Evolutionary conservation across 2,113 vertebrate genomes (phyloP), one percentile per base, ranked within the genome.

Genomic region (Stegastes partitus): DNA sequence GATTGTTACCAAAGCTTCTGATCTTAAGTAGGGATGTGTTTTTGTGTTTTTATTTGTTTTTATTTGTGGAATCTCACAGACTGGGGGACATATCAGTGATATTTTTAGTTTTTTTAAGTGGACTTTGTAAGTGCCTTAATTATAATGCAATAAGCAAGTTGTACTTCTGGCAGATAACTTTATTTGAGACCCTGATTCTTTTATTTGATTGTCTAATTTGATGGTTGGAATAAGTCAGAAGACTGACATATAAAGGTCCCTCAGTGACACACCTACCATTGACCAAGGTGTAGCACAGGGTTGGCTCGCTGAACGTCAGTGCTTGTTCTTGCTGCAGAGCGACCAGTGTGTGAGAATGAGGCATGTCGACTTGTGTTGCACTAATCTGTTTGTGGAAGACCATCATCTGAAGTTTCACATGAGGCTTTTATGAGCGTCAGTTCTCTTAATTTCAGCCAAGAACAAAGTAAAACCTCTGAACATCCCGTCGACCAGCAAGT

Each of bases 391-490:
- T 6, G n/a, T 49, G 50, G 58, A 58, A 21, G 1, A 51, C 3
- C 7, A 21, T 1, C 25, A 42, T 42, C 39, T 56, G 4, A 4
- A 5, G 53, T 23, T n/a, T 82, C 49, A 55, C 47, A 1, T 53
- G 25, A 63, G 9, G 39, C 34, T 25, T 63, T 23, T 63, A 12
- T 77, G 42, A 81, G 71, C 54, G 26, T 42, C 42, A 14, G 57
- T 78, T 91, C 42, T 91, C 79, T 87, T 73, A 50, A 85, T 85
- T 89, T 34, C 91, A 92, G 92, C 82, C 1, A 87, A 71, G 67
- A 92, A 90, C 85, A 85, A 86, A 90, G 81, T 90, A 16, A 90
- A 91, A 22, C 73, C 85, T 57, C 47, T 89, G 87, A 88, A 68
- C 47, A 11, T 54, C 54, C 57, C 84, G 0, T 25, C 15, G n/a